These are phyloP conservation scores for Agonopterix subpropinquella DNA, from an alignment of 2,888 invertebrate species.

Conservation along the genomic window DNA sequence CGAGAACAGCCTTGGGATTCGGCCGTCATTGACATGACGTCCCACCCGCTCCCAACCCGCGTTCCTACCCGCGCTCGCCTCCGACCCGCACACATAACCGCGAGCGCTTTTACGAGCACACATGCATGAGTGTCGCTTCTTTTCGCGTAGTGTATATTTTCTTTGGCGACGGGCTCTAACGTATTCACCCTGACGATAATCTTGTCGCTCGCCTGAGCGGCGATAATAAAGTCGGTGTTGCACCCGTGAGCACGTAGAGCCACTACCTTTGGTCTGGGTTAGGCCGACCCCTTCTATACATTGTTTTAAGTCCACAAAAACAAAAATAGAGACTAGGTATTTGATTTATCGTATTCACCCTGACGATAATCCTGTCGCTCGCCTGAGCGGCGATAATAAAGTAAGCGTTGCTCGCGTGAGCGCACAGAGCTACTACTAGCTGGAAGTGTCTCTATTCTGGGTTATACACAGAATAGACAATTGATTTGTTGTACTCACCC, in stretches of 20 bases:
- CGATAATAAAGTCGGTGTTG: constrained; percentile 85
- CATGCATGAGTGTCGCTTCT: too few relatives aligned
- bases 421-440: constrained; percentile 93
- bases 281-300: too few relatives aligned
- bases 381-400: constrained; percentile 91
- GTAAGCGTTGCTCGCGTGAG: constrained; percentile 86
- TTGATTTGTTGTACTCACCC: constrained; percentile 77
- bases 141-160: too few relatives aligned
- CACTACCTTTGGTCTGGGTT: constrained; percentile 95
- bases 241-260: constrained; percentile 92
- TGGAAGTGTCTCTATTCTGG: constrained; percentile 98
- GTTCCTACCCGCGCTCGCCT: too few relatives aligned
- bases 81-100: too few relatives aligned
- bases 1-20: too few relatives aligned
- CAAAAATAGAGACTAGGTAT: neutral
- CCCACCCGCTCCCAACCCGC: too few relatives aligned
- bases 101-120: too few relatives aligned
- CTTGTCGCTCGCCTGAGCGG: constrained; percentile 94
- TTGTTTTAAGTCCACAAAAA: too few relatives aligned
- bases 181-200: constrained; percentile 94
- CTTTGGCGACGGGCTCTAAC: too few relatives aligned
- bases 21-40: too few relatives aligned
- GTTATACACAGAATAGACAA: neutral
- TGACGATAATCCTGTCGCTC: constrained; percentile 97
- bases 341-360: constrained; percentile 77